Evolutionary conservation across 37 sponge, comb jelly and placozoan species (phyloP).

Genomic region (Axinella damicornis): DNA sequence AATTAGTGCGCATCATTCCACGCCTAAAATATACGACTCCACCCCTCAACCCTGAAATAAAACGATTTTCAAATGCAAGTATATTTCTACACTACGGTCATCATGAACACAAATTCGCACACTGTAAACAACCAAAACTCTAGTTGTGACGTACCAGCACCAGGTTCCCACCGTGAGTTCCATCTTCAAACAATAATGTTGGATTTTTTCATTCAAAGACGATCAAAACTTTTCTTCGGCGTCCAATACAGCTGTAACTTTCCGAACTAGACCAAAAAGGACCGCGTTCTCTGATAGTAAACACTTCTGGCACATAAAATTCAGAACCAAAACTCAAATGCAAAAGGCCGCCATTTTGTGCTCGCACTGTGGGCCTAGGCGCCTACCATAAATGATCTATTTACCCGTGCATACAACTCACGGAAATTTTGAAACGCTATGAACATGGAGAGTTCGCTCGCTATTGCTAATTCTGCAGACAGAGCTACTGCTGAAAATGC

Average conservation of each 20-base stretch:
- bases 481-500: neutral
- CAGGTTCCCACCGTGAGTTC: neutral
- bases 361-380: neutral
- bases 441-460: no score
- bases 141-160: no score
- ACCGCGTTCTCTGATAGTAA: neutral
- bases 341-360: constrained; percentile 22
- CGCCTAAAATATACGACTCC: no score
- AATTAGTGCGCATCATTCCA: no score
- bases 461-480: neutral
- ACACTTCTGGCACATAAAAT: neutral
- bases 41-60: no score
- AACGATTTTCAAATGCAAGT: no score
- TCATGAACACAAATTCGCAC: no score
- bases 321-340: neutral
- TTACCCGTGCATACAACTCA: neutral
- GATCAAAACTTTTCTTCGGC: neutral
- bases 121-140: no score
- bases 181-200: neutral
- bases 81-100: no score
- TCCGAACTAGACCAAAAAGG: neutral
- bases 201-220: neutral
- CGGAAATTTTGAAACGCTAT: neutral
- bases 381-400: neutral
- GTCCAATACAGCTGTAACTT: neutral